Conservation (phyloP, 2,113 vertebrate species). For the Prunella fulvescens region DNA sequence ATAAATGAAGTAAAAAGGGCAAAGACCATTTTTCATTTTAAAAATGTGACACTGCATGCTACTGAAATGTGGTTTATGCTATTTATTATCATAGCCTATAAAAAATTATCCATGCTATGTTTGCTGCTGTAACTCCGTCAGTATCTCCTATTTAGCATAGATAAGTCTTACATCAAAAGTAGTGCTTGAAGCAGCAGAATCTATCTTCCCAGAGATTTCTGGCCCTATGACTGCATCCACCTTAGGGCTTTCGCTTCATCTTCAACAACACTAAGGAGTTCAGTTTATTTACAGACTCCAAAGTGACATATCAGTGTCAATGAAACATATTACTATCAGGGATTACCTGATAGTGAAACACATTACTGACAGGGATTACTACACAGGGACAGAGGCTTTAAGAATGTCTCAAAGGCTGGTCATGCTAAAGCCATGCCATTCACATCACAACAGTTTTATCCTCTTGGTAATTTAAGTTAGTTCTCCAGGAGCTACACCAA, state of each 20-base stretch:
- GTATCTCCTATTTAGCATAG: background rate
- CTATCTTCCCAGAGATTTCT: background rate
- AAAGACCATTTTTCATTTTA: background rate
- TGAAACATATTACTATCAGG: background rate
- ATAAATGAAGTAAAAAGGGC: background rate
- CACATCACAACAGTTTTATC: background rate
- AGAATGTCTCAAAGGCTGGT: background rate
- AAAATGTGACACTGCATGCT: background rate
- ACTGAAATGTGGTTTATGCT: background rate
- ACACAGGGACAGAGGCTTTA: rapidly evolving
- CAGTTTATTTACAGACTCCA: background rate
- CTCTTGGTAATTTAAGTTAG: background rate
- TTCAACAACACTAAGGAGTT: background rate
- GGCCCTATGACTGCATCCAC: background rate
- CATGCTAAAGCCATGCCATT: background rate
- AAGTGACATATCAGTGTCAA: background rate
- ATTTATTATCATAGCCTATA: background rate
- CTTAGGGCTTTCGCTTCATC: background rate
- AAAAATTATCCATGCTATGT: background rate
- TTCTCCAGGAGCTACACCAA: background rate
- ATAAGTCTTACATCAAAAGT: background rate
- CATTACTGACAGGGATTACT: background rate
- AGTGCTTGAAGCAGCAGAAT: background rate
- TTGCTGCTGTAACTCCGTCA: background rate
- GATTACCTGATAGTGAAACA: background rate